A percentile compares a stretch with the other conserved stretches of the same genome.
phyloP scores from a whole-genome alignment of 53 echinoderm and acorn worm species.

The Luidia sarsii region DNA sequence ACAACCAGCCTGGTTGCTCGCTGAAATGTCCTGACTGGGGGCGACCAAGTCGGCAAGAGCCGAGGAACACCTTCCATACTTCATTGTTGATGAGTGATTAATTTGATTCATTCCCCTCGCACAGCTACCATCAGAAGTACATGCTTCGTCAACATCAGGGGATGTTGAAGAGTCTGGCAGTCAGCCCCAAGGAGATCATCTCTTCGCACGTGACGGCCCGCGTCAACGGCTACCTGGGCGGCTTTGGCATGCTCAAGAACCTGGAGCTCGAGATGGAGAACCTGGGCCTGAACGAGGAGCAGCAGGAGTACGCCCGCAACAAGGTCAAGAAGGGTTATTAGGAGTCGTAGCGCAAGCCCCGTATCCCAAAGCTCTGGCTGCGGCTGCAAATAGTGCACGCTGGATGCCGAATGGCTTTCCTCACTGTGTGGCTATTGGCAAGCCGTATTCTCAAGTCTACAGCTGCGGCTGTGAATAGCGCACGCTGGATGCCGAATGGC shows the following conservation, averaged over 20 bases:
- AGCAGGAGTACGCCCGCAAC: slow-evolving; percentile 66
- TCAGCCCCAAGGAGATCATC: slow-evolving; percentile 79
- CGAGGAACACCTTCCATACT: too few species aligned
- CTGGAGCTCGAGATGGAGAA: slow-evolving; percentile 72
- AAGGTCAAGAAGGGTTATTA: slow-evolving; percentile 64
- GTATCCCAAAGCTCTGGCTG: too few species aligned
- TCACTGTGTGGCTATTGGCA: too few species aligned
- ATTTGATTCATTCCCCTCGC: not conserved
- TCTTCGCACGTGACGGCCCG: slow-evolving; percentile 73
- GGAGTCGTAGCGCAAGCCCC: too few species aligned
- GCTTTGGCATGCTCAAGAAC: slow-evolving; percentile 73
- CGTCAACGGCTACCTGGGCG: slow-evolving; percentile 93
- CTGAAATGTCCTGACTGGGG: too few species aligned
- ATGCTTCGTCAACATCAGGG: slow-evolving; percentile 85
- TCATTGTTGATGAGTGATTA: not conserved
- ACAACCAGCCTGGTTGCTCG: too few species aligned
- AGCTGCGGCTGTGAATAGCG: too few species aligned
- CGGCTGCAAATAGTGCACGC: too few species aligned
- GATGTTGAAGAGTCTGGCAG: slow-evolving; percentile 75
- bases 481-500: too few species aligned
- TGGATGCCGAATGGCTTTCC: too few species aligned
- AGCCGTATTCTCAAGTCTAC: too few species aligned
- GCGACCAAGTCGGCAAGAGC: too few species aligned
- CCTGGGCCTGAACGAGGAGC: slow-evolving; percentile 81
- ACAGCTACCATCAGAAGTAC: slow-evolving; percentile 99